Percentiles rank a stretch among this genome's conserved stretches.
These are phyloP conservation scores for Psilopogon haemacephalus DNA, from an alignment of 2,113 vertebrate species.

Conservation along the genomic window DNA sequence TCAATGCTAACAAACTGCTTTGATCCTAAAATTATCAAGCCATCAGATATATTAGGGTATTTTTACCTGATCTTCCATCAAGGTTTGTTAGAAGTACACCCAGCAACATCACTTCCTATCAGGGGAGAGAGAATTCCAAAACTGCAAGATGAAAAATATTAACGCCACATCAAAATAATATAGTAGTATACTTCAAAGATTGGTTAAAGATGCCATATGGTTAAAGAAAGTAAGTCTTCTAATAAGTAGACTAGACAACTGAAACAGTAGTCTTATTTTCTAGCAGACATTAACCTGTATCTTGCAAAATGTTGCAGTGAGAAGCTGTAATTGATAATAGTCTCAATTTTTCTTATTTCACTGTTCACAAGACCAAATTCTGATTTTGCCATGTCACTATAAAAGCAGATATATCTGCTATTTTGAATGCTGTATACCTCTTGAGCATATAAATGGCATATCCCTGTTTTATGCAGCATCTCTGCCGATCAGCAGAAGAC, in stretches of 20 bases:
- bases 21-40: slow-evolving; percentile 29
- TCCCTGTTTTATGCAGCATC: background rate
- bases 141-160: background rate
- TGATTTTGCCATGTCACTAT: background rate
- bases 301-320: background rate
- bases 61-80: background rate
- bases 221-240: background rate
- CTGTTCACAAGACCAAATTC: background rate
- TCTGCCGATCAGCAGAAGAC: background rate
- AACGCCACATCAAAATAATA: background rate
- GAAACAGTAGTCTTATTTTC: background rate
- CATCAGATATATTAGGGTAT: background rate
- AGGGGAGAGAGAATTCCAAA: background rate
- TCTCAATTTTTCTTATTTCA: background rate
- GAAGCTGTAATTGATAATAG: background rate
- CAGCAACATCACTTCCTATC: background rate
- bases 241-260: background rate
- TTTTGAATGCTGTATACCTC: background rate
- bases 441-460: background rate
- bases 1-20: slow-evolving; percentile 36
- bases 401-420: background rate
- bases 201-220: background rate
- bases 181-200: background rate
- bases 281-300: background rate
- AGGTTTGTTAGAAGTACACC: slow-evolving; percentile 12